Percentiles rank a stretch among this genome's conserved stretches.
Conservation (phyloP, 1,140 invertebrate genomes). For the Drosophila watanabei region DNA sequence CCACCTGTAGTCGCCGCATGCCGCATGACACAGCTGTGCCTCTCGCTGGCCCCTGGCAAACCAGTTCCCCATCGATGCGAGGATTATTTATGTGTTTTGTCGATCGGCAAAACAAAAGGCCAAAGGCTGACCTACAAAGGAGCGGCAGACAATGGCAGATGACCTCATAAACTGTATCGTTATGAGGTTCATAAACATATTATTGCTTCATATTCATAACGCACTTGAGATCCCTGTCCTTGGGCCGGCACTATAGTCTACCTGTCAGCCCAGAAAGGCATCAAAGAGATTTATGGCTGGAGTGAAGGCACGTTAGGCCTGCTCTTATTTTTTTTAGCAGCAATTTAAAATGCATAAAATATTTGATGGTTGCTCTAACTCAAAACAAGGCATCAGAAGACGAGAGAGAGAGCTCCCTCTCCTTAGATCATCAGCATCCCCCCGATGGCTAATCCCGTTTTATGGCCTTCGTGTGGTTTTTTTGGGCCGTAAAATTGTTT, state of each 20-base stretch:
- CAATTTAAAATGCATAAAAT: conserved; percentile 79
- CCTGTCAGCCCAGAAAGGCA: conserved; percentile 23
- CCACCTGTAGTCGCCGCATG: conserved; percentile 46
- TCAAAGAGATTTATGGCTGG: conserved; percentile 58
- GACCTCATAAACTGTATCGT: conserved; percentile 76
- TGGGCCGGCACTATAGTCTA: conserved; percentile 28
- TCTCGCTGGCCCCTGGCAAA: conserved; percentile 23
- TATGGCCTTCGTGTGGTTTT: conserved; percentile 57
- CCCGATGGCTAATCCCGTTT: conserved; percentile 40
- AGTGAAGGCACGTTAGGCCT: conserved; percentile 15
- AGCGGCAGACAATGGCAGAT: conserved; percentile 37
- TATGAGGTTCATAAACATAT: conserved; percentile 80
- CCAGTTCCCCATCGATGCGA: conserved; percentile 33
- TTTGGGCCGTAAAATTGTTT: conserved; percentile 66
- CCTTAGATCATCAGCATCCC: conserved; percentile 16
- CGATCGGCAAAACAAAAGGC: conserved; percentile 42
- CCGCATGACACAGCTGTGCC: conserved; percentile 33
- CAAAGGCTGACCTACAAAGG: conserved; percentile 34
- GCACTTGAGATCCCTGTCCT: conserved; percentile 56
- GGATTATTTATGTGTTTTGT: conserved; percentile 46
- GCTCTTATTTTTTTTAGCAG: conserved; percentile 57
- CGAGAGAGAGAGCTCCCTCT: not conserved
- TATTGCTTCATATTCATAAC: conserved; percentile 79
- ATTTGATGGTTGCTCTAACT: conserved; percentile 53
- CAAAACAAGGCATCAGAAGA: conserved; percentile 48